These are phyloP conservation scores for Callimorpha dominula DNA, from an alignment of 2,888 invertebrate species.

Conservation along the genomic window DNA sequence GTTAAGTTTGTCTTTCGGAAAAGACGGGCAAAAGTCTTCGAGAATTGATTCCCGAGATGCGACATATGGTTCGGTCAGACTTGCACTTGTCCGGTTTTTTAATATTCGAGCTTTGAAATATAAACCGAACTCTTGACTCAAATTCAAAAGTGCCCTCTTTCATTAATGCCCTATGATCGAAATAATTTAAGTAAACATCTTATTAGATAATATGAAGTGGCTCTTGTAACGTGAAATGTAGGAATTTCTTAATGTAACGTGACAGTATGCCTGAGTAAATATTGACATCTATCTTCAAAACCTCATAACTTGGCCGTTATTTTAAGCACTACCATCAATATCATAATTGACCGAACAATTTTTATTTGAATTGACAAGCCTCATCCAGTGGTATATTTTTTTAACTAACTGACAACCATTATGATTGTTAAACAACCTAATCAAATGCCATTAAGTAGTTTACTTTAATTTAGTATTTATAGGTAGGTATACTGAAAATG, in stretches of 20 bases:
- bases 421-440: background rate
- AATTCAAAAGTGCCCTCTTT: background rate
- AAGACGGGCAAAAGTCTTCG: no score
- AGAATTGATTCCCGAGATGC: no score
- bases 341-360: background rate
- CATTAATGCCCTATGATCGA: background rate
- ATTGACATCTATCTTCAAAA: conserved; percentile 24
- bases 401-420: background rate
- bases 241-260: conserved; percentile 8
- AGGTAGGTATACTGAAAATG: background rate
- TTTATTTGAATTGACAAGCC: background rate
- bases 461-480: background rate
- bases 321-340: conserved; percentile 7
- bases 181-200: background rate
- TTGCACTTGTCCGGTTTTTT: no score
- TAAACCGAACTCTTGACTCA: background rate
- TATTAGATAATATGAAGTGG: background rate
- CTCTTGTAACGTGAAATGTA: background rate
- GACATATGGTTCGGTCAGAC: no score
- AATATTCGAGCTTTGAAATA: background rate
- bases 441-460: background rate
- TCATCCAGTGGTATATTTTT: background rate
- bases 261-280: conserved; percentile 30
- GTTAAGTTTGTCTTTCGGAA: no score
- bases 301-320: background rate